Evolutionary conservation across 2,797 vertebrate genomes (phyloP), one percentile per base, ranked within the genome.

Genomic region (Muscicapa comitata): DNA sequence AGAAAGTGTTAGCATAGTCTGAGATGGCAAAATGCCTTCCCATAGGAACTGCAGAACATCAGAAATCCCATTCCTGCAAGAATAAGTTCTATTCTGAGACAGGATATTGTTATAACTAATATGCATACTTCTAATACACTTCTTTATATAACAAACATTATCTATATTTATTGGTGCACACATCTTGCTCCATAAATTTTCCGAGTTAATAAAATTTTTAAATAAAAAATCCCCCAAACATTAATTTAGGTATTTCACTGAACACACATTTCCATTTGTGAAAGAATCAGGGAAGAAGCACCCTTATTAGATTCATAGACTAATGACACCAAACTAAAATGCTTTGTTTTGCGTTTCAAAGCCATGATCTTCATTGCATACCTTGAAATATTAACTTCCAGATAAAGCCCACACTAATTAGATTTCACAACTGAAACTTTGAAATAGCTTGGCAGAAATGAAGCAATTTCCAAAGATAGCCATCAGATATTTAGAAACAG

Each of bases 211-310:
- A 21, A 26, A 18, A 10, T 23, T 76, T 88, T 76, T 17, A 15
- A 71, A 51, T 1, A 75, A 66, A 90, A 65, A 54, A 5, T 2
- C 2, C 5, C 5, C 6, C 48, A 45, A 81, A 19, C 0, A 0
- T 25, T 43, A 23, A 48, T 51, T 68, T 26, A 66, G 17, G 9
- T 59, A 54, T 88, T 71, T 42, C 28, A 71, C 10, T 57, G 31
- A 58, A 77, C 6, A 48, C 12, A 31, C 9, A 20, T 38, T 43
- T 70, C 20, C 14, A 48, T 47, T 45, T 76, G 20, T 33, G 71
- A 67, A 82, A 67, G 28, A 62, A 62, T 21, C 26, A 72, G 37
- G 21, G 14, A 86, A 63, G 21, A 79, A 65, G 35, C 9, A 82
- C 11, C 38, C 2, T 54, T 57, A 16, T 0, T 28, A 66, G 24